Evolutionary conservation across 2,113 vertebrate genomes (phyloP).

Genomic region (Amblyopsis rosae): DNA sequence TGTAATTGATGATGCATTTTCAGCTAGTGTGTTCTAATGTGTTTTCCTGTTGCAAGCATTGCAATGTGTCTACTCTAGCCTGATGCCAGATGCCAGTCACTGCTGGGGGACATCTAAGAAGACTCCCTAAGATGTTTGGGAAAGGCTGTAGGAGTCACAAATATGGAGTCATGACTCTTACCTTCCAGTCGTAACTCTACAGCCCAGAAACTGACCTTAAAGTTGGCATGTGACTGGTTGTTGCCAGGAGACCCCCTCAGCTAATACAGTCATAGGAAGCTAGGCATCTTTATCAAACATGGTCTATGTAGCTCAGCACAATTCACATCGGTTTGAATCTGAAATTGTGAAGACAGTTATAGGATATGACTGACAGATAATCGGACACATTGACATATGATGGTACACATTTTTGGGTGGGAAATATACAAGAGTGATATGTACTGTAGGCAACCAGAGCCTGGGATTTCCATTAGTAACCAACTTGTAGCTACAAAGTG

Average conservation of each 20-base stretch:
- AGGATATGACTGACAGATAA: neutral
- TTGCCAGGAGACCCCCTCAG: conserved; percentile 26
- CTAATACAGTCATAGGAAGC: neutral
- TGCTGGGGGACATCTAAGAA: neutral
- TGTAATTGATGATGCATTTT: no score
- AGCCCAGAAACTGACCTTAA: conserved; percentile 18
- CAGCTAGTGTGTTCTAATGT: no score
- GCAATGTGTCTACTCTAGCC: neutral
- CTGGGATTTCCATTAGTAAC: no score
- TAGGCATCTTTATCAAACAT: conserved; percentile 21
- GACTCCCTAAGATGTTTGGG: neutral
- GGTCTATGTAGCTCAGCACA: neutral
- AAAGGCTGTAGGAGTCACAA: neutral
- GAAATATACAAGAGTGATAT: no score
- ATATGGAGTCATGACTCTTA: conserved; percentile 3
- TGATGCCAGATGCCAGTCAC: neutral
- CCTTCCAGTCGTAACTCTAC: conserved; percentile 13
- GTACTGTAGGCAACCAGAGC: no score
- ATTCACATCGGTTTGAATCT: conserved; percentile 23
- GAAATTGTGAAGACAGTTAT: conserved; percentile 6
- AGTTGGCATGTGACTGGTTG: conserved; percentile 25
- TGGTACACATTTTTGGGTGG: no score
- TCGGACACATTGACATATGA: neutral
- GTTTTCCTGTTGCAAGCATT: no score
- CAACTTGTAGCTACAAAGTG: no score